Evolutionary conservation across 2,888 invertebrate genomes (phyloP).

Genomic region (Plagiodera versicolora): DNA sequence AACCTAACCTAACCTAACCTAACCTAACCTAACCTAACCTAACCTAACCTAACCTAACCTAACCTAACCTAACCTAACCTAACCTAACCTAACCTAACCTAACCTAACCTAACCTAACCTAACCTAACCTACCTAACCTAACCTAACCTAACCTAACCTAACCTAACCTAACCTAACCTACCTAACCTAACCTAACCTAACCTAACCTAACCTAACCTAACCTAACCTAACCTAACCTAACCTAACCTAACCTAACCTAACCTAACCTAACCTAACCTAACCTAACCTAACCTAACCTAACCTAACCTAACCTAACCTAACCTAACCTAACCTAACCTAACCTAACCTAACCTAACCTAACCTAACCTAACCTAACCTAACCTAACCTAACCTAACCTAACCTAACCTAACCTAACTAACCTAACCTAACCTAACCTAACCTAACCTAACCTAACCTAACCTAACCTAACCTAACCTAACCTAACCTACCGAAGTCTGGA

Average conservation of each 20-base stretch:
- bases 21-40: not conserved
- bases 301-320: constrained; percentile 3
- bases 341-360: constrained; percentile 27
- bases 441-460: constrained; percentile 25
- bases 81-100: constrained; percentile 12
- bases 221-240: constrained; percentile 7
- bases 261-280: constrained; percentile 10
- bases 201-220: constrained; percentile 7
- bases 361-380: constrained; percentile 24
- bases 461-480: constrained; percentile 21
- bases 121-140: too few relatives aligned
- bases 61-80: constrained; percentile 9
- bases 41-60: constrained; percentile 5
- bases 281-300: constrained; percentile 6
- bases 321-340: constrained; percentile 19
- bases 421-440: constrained; percentile 21
- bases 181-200: constrained; percentile 1
- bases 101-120: constrained; percentile 7
- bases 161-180: too few relatives aligned
- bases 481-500: constrained; percentile 28
- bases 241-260: constrained; percentile 10
- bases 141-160: too few relatives aligned
- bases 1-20: constrained; percentile 2
- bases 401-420: constrained; percentile 22
- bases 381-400: constrained; percentile 23